Percentiles rank a stretch among this genome's conserved stretches.
These are phyloP conservation scores for Syngnathus floridae DNA, from an alignment of 2,113 vertebrate species.

Conservation along the genomic window DNA sequence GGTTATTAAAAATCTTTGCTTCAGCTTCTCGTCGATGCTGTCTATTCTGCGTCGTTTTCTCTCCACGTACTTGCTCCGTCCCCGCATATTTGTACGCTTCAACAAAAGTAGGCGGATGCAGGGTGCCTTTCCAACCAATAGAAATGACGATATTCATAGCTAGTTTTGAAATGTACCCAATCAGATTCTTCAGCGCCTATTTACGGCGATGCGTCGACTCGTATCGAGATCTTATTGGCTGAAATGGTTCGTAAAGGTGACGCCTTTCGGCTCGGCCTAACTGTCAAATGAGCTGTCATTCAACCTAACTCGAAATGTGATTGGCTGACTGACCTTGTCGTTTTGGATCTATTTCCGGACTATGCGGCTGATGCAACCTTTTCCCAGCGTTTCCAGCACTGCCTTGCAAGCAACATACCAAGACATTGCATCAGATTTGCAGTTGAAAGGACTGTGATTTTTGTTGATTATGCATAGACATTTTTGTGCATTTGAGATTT, in stretches of 20 bases:
- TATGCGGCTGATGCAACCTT: constrained; percentile 69
- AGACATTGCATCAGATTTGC: constrained; percentile 62
- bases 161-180: neutral
- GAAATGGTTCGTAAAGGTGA: accelerated
- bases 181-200: neutral
- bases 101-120: neutral
- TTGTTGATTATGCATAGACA: neutral
- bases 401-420: constrained; percentile 10
- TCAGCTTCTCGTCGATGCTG: too few species aligned
- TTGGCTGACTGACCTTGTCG: constrained; percentile 34
- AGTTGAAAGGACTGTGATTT: too few species aligned
- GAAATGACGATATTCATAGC: too few species aligned
- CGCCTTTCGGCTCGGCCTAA: accelerated
- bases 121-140: neutral
- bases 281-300: constrained; percentile 7
- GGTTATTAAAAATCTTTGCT: too few species aligned
- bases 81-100: constrained; percentile 27
- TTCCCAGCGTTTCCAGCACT: constrained; percentile 43
- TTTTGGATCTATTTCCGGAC: neutral
- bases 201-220: neutral
- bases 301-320: neutral
- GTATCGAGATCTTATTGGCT: constrained; percentile 32
- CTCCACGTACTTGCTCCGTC: constrained; percentile 24
- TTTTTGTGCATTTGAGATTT: neutral
- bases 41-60: neutral